Evolutionary conservation across 2,113 vertebrate species (phyloP).

Genomic region (Forbesichthys agassizii): DNA sequence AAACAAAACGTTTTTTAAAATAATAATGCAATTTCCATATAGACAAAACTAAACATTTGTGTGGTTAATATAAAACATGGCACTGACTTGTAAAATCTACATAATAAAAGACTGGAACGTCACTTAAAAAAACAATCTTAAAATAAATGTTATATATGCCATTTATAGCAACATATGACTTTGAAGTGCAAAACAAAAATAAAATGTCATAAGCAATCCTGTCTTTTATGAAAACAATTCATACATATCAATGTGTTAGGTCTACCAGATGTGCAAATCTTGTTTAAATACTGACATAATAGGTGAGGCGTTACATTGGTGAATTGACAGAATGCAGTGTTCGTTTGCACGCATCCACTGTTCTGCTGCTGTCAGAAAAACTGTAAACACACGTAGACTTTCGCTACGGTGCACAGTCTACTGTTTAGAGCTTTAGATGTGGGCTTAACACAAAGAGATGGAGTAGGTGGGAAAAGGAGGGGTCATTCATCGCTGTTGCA

Average conservation of each 20-base stretch:
- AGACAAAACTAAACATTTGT: not conserved
- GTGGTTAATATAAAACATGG: constrained; percentile 2
- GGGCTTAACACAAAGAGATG: not conserved
- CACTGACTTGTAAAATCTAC: not conserved
- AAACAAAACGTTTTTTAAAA: not conserved
- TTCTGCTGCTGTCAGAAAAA: constrained; percentile 6
- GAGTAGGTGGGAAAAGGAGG: not conserved
- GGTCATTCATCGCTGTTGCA: constrained; percentile 82
- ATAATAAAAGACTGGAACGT: not conserved
- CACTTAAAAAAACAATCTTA: constrained; percentile 3
- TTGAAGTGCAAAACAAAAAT: not conserved
- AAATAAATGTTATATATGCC: constrained; percentile 1
- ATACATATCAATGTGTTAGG: constrained; percentile 28
- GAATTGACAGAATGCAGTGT: constrained; percentile 16
- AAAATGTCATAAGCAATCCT: constrained; percentile 9
- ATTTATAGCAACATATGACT: not conserved
- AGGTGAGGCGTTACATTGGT: constrained; percentile 17
- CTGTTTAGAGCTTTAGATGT: not conserved
- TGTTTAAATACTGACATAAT: constrained; percentile 27
- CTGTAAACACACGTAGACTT: not conserved
- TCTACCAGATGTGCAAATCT: not conserved
- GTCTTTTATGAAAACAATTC: constrained; percentile 32
- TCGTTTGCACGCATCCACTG: constrained; percentile 27
- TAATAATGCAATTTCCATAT: constrained; percentile 13
- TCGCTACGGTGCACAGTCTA: not conserved